Percentiles rank a stretch among this genome's conserved stretches.
phyloP scores from a whole-genome alignment of 2,888 invertebrate species.

The Limnephilus lunatus region DNA sequence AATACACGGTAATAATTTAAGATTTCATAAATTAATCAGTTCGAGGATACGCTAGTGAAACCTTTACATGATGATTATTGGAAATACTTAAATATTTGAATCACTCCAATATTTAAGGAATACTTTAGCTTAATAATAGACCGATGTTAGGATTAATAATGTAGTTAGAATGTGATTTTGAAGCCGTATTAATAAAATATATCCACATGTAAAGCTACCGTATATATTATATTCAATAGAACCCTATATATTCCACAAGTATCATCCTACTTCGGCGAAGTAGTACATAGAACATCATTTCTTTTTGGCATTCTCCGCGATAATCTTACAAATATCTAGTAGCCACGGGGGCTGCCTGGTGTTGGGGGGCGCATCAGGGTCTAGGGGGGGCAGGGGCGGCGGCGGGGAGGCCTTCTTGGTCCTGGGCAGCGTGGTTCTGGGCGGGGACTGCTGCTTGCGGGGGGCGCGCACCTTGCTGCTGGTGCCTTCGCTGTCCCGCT shows the following conservation, averaged over 20 bases:
- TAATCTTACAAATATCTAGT: conserved; percentile 64
- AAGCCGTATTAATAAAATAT: conserved; percentile 28
- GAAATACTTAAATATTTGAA: conserved; percentile 37
- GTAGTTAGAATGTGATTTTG: conserved; percentile 16
- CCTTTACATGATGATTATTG: conserved; percentile 35
- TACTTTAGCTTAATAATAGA: conserved; percentile 12
- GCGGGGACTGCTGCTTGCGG: conserved; percentile 60
- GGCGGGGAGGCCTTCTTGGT: conserved; percentile 59
- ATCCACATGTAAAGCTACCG: conserved; percentile 37
- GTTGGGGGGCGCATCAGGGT: conserved; percentile 46
- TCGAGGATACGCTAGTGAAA: conserved; percentile 44
- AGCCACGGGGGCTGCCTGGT: conserved; percentile 64
- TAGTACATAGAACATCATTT: conserved; percentile 61
- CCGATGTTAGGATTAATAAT: conserved; percentile 22
- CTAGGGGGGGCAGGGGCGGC: conserved; percentile 58
- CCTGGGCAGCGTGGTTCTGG: conserved; percentile 63
- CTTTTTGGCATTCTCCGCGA: conserved; percentile 65
- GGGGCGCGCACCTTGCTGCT: conserved; percentile 44
- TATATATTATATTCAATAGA: conserved; percentile 38
- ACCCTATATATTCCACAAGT: conserved; percentile 45
- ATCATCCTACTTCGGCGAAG: conserved; percentile 19
- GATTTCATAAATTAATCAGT: conserved; percentile 47
- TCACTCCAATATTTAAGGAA: conserved; percentile 31
- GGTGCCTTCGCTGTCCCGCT: conserved; percentile 54
- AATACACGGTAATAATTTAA: conserved; percentile 32